Evolutionary conservation across 2,888 invertebrate genomes (phyloP), one percentile per base, ranked within the genome.

Genomic region (Drosophila macrospina): DNA sequence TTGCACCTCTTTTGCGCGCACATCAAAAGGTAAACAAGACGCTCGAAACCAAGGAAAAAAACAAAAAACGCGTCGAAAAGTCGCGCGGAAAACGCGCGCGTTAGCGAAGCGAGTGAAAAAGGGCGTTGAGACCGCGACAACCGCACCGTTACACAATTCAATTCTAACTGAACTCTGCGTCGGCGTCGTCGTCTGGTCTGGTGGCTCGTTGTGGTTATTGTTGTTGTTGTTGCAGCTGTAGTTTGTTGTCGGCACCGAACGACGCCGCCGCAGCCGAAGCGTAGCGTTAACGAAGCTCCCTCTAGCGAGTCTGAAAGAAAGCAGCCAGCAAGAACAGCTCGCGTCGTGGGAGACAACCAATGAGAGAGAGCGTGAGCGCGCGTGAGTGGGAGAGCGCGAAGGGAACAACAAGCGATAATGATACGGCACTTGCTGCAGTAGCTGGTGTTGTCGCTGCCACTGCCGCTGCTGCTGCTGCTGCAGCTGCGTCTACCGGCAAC

Each of bases 121-220:
- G 63, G 62, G 69, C 73, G 63, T 42, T 41, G 62, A 42, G 34
- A 45, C 42, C 51, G 61, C 56, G 54, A 65, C 89, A 76, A 86
- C 90, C 89, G 83, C 78, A 82, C 88, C 73, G 89, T 82, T 81
- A 79, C 86, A 84, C 90, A 88, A 88, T 80, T 88, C 81, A 86
- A 90, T 90, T 88, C 89, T 88, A 88, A 91, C 90, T 91, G 88
- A 89, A 77, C 75, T 76, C 72, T 63, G 72, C 73, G 72, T 73
- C 62, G 74, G 74, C 82, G 82, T 79, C 71, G 69, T 62, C 66
- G 71, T 57, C 74, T 74, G 74, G 69, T 73, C 79, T 67, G 81
- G 73, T 54, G 69, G 50, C 60, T 55, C 61, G 72, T 54, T 73
- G 42, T 74, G 60, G 61, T 30, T n/a, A 20, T 24, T 41, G n/a